Percentiles rank a stretch among this genome's conserved stretches.
Conservation (phyloP, 2,797 vertebrate species). For the Sebastes baramenuke region DNA sequence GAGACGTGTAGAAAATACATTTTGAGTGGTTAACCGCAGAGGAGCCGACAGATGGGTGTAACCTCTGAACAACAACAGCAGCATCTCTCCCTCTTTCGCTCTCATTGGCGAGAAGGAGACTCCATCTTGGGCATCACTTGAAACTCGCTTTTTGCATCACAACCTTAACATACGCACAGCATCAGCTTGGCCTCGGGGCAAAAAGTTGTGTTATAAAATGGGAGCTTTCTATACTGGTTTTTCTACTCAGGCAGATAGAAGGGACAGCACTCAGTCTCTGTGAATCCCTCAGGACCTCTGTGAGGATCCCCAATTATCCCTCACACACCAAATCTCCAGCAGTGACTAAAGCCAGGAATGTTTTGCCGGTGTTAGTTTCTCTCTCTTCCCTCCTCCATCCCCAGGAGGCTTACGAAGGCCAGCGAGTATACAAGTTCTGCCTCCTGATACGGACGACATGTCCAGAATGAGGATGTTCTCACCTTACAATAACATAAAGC, state of each 20-base stretch:
- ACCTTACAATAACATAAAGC: neutral
- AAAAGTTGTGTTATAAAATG: conserved; percentile 2
- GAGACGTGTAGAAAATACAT: conserved; percentile 59
- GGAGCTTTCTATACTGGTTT: neutral
- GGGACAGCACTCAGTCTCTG: neutral
- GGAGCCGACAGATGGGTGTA: conserved; percentile 55
- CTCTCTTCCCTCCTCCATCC: neutral
- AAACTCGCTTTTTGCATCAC: conserved; percentile 18
- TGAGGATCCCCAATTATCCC: conserved; percentile 26
- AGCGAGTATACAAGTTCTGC: neutral
- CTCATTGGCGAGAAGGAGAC: conserved; percentile 18
- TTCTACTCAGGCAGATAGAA: conserved; percentile 1
- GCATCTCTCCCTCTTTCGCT: conserved; percentile 55
- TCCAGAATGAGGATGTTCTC: conserved; percentile 17
- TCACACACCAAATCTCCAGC: conserved; percentile 26
- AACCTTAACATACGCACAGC: neutral
- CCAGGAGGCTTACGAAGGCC: conserved; percentile 5
- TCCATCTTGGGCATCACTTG: conserved; percentile 20
- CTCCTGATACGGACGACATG: conserved; percentile 12
- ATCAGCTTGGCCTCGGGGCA: conserved; percentile 37
- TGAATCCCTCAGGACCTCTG: conserved; percentile 4
- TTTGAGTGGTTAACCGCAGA: conserved; percentile 76
- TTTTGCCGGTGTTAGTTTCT: conserved; percentile 32
- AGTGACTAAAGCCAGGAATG: conserved; percentile 28
- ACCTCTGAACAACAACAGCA: conserved; percentile 70